Evolutionary conservation across 2,113 vertebrate genomes (phyloP).

Genomic region (Phocoena sinus): DNA sequence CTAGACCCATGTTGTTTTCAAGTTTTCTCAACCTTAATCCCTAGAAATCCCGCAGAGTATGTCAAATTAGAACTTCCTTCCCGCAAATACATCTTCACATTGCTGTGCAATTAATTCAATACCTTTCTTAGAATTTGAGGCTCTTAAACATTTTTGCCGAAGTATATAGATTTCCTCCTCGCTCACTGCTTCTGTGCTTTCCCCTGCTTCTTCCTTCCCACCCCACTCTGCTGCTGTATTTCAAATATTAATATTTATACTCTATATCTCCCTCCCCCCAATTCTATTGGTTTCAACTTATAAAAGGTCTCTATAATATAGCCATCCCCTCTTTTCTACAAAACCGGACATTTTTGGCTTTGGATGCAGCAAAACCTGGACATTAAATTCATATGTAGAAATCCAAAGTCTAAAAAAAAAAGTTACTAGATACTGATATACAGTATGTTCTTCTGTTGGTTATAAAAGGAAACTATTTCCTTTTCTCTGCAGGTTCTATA

Average conservation of each 20-base stretch:
- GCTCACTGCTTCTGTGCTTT: not conserved
- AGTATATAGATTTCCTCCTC: conserved; percentile 4
- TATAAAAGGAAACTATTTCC: conserved; percentile 13
- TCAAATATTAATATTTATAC: not conserved
- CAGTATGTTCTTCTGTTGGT: not conserved
- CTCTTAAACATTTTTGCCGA: conserved; percentile 27
- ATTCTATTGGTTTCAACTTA: not conserved
- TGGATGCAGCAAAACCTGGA: not conserved
- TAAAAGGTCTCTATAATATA: not conserved
- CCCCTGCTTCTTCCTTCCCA: not conserved
- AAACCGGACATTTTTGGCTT: conserved; percentile 30
- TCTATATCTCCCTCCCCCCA: not conserved
- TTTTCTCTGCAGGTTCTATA: not conserved
- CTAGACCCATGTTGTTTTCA: conserved; percentile 39
- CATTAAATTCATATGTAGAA: not conserved
- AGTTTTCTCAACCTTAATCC: conserved; percentile 59
- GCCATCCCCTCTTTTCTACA: not conserved
- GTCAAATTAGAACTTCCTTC: conserved; percentile 47
- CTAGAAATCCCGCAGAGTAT: conserved; percentile 49
- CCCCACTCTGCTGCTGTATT: not conserved
- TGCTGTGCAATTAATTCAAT: conserved; percentile 29
- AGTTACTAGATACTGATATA: not conserved
- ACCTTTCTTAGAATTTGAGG: conserved; percentile 35
- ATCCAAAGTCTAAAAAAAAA: not conserved
- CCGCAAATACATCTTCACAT: conserved; percentile 17